Conservation (phyloP, 2,888 invertebrate species). For the Orchesellides sinensis region DNA sequence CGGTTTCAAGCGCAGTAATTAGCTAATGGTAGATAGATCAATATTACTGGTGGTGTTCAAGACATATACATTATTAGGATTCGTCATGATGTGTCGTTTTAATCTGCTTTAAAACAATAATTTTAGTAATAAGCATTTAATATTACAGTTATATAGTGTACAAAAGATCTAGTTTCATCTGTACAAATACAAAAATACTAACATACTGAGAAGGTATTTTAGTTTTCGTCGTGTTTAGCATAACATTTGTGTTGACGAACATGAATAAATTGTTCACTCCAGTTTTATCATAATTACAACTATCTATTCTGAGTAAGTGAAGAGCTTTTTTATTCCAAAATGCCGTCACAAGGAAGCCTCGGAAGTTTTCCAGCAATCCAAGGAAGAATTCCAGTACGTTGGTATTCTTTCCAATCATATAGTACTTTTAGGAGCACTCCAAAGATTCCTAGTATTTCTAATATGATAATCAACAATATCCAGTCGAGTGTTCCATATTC, state of each 20-base stretch:
- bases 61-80: background rate
- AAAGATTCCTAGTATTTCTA: slow-evolving; percentile 85
- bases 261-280: too few species aligned
- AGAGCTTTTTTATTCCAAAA: slow-evolving; percentile 61
- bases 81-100: background rate
- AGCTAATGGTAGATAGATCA: background rate
- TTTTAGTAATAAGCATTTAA: too few species aligned
- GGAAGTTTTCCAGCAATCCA: slow-evolving; percentile 96
- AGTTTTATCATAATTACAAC: too few species aligned
- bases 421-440: slow-evolving; percentile 86
- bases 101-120: slow-evolving; percentile 8
- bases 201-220: too few species aligned
- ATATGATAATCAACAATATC: slow-evolving; percentile 87
- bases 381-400: slow-evolving; percentile 90
- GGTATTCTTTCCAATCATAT: slow-evolving; percentile 93
- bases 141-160: background rate
- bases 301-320: too few species aligned
- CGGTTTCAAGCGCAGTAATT: background rate
- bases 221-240: too few species aligned
- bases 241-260: too few species aligned
- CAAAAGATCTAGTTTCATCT: background rate
- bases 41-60: slow-evolving; percentile 1
- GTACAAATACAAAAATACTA: background rate
- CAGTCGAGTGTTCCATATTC: slow-evolving; percentile 77
- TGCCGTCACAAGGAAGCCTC: slow-evolving; percentile 88